Evolutionary conservation across 2,113 vertebrate genomes (phyloP).

Genomic region (Callipepla squamata): DNA sequence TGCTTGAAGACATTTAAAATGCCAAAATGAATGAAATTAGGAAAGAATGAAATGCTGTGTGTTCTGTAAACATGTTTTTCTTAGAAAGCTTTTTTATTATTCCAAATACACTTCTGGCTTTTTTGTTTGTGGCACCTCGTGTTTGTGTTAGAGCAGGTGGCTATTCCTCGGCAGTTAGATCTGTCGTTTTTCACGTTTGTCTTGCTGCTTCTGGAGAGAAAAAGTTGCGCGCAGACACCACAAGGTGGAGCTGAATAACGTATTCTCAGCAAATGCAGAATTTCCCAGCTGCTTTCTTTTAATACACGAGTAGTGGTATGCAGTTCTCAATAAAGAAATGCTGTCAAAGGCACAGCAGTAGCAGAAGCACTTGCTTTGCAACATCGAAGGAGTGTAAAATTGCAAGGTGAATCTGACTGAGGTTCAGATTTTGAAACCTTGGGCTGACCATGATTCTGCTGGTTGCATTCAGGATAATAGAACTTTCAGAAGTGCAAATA

Average conservation of each 20-base stretch:
- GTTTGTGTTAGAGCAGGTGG: neutral
- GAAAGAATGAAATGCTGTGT: neutral
- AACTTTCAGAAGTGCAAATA: slow-evolving; percentile 31
- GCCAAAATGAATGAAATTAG: neutral
- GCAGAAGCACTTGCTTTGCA: slow-evolving; percentile 36
- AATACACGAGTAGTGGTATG: slow-evolving; percentile 34
- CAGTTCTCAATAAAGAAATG: slow-evolving; percentile 36
- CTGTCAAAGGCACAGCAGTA: slow-evolving; percentile 11
- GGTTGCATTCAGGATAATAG: neutral
- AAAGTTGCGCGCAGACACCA: slow-evolving; percentile 58
- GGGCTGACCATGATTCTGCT: neutral
- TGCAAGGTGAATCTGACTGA: slow-evolving; percentile 4
- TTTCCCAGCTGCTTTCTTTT: slow-evolving; percentile 30
- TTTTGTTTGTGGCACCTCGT: neutral
- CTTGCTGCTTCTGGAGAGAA: neutral
- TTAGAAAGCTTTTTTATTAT: neutral
- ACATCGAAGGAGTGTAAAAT: slow-evolving; percentile 35
- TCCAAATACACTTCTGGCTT: neutral
- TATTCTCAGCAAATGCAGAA: slow-evolving; percentile 4
- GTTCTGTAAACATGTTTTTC: neutral
- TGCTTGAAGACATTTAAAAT: neutral
- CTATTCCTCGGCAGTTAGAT: neutral
- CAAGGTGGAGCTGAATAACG: slow-evolving; percentile 73
- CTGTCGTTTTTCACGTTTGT: neutral
- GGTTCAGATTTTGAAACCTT: slow-evolving; percentile 23